phyloP scores from a whole-genome alignment of 2,113 vertebrate genomes.

The Hylia prasina region DNA sequence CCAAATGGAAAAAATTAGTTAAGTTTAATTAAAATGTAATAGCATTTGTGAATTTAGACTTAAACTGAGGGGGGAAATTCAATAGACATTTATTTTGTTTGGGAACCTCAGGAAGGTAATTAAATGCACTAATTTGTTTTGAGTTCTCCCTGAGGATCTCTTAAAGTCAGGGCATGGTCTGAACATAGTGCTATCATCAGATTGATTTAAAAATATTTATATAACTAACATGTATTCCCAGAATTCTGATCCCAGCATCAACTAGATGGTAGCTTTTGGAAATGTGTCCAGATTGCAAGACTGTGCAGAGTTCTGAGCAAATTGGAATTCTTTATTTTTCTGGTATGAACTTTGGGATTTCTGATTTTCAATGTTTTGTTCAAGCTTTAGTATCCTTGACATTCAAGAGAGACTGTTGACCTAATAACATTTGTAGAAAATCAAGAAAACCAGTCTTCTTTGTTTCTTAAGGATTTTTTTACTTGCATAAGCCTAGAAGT shows the following conservation, averaged over 20 bases:
- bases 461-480: neutral
- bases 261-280: neutral
- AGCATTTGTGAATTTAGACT: neutral
- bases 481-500: neutral
- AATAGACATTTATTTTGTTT: conserved; percentile 33
- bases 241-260: neutral
- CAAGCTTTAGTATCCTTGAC: neutral
- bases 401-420: neutral
- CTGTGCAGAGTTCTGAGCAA: neutral
- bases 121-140: conserved; percentile 41
- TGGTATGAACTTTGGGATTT: neutral
- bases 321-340: neutral
- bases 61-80: neutral
- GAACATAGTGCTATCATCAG: neutral
- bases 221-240: neutral
- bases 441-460: neutral
- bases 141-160: neutral
- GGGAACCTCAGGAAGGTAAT: neutral
- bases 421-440: neutral
- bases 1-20: neutral
- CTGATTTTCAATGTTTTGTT: neutral
- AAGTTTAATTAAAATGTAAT: conserved; percentile 46
- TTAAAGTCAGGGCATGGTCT: neutral
- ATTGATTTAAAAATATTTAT: conserved; percentile 14
- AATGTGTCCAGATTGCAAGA: neutral